phyloP scores from a whole-genome alignment of 2,888 invertebrate species.

The Drosophila maculinotata region DNA sequence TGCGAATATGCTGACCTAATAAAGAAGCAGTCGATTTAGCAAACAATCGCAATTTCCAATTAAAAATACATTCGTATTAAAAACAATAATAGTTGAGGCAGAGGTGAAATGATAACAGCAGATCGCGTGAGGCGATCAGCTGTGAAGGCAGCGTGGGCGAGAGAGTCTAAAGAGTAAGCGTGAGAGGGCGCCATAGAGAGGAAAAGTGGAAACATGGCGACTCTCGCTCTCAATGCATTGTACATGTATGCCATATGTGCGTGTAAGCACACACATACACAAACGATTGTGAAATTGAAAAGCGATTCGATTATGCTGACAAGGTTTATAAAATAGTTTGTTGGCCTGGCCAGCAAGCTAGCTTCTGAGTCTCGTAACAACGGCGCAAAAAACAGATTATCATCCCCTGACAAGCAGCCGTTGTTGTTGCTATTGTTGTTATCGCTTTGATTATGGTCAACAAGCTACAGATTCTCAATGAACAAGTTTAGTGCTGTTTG shows the following conservation, averaged over 20 bases:
- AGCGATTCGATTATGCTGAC: slow-evolving; percentile 13
- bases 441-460: slow-evolving; percentile 47
- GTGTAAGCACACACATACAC: background rate
- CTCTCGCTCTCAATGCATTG: slow-evolving; percentile 16
- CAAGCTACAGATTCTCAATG: slow-evolving; percentile 33
- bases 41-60: background rate
- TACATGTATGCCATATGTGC: slow-evolving; percentile 27
- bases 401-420: background rate
- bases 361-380: slow-evolving; percentile 2
- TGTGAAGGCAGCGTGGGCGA: slow-evolving; percentile 22
- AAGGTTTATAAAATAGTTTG: slow-evolving; percentile 5
- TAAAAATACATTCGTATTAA: background rate
- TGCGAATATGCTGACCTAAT: no score
- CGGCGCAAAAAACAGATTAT: slow-evolving; percentile 47
- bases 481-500: slow-evolving; percentile 55
- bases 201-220: slow-evolving; percentile 47
- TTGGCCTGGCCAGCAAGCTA: slow-evolving; percentile 1
- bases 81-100: slow-evolving; percentile 20
- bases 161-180: slow-evolving; percentile 1
- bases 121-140: slow-evolving; percentile 46
- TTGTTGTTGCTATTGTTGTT: slow-evolving; percentile 20
- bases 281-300: slow-evolving; percentile 50
- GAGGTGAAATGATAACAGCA: slow-evolving; percentile 46
- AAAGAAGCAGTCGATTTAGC: no score
- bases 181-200: slow-evolving; percentile 15